phyloP scores from a whole-genome alignment of 2,797 vertebrate genomes.

The Sternotherus odoratus region DNA sequence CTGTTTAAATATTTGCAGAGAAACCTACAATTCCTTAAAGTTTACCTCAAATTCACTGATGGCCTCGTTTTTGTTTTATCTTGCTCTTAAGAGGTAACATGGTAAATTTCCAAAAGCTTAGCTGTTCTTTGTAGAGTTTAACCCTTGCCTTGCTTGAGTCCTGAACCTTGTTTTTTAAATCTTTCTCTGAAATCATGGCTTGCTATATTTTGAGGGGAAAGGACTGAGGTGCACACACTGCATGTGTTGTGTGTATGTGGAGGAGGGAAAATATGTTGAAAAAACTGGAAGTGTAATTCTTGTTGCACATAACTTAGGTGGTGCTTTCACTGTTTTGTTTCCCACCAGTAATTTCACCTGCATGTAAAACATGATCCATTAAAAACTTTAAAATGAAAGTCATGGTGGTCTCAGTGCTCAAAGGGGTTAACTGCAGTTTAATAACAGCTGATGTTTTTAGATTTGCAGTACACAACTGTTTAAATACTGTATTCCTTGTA shows the following conservation, averaged over 20 bases:
- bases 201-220: constrained; percentile 16
- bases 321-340: constrained; percentile 59
- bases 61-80: constrained; percentile 43
- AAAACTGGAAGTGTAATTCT: constrained; percentile 77
- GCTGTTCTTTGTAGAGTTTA: constrained; percentile 18
- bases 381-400: constrained; percentile 48
- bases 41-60: constrained; percentile 26
- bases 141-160: constrained; percentile 3
- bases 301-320: constrained; percentile 68
- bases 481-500: constrained; percentile 84
- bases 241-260: constrained; percentile 5
- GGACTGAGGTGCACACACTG: not conserved
- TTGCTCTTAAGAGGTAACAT: constrained; percentile 26
- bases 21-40: constrained; percentile 53
- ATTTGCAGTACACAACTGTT: constrained; percentile 79
- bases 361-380: constrained; percentile 62
- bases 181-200: constrained; percentile 20
- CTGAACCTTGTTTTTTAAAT: not conserved
- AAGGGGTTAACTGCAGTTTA: constrained; percentile 79
- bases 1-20: constrained; percentile 19
- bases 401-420: constrained; percentile 73
- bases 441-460: constrained; percentile 79
- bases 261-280: not conserved
- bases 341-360: not conserved
- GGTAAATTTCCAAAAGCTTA: constrained; percentile 22